Base-by-base conservation (phyloP, 1,140 invertebrate genomes). In the Eubasilissa regina region DNA sequence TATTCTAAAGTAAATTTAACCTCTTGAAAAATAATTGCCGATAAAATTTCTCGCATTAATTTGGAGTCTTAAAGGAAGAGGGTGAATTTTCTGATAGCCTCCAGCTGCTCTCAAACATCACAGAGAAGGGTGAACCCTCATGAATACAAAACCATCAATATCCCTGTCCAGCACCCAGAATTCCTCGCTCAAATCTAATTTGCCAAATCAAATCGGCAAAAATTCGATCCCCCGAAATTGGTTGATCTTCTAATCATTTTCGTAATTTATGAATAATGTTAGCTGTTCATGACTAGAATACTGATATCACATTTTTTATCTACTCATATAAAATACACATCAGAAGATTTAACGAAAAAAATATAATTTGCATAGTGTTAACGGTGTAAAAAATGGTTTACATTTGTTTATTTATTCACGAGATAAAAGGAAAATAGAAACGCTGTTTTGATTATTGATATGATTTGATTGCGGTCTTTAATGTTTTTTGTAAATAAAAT, bases 81-180 rank as follows among this genome's bases (percentile, higher is more conserved):
- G 55, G 17, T 58, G 21, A 21, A 10, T 58, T 58, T 12, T 6
- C 13, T 21, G 55, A 58, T 21, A 58, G 25, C 60, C 60, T 35
- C 11, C 4, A 25, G 60, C 19, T n/a, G 19, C n/a, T 64, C 60
- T 25, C 21, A n/a, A 64, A 64, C 60, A 25, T 43, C 60, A 64
- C 25, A 10, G 19, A 64, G 25, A 25, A 25, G 25, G 60, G 60
- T 43, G n/a, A 35, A 43, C 58, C 21, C 58, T 62, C 25, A 62
- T 62, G 60, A 64, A 64, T 64, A 64, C 35, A 43, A 64, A 64
- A 25, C 60, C 25, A 13, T 51, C 48, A 51, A 51, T 15, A 51
- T 51, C n/a, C 11, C 48, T 15, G 48, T 51, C 11, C 48, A 15
- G 11, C n/a, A 8, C 48, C 25, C 11, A 15, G 48, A 15, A 13